Base-by-base conservation (phyloP, 2,113 vertebrate species). In the Psittacula cyanocephala region DNA sequence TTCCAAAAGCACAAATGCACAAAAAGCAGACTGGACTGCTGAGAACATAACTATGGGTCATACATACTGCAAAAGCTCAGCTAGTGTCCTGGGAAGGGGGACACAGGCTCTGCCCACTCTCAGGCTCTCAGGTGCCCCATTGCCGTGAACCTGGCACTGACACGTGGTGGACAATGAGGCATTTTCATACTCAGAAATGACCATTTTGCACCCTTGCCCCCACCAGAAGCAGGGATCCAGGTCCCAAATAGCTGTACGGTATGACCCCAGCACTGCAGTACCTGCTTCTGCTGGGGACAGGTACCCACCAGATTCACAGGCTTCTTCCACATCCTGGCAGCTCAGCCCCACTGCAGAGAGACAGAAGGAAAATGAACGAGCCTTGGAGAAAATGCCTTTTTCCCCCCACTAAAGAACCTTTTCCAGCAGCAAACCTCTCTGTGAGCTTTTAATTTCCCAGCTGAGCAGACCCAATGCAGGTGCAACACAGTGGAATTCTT, bases 101-200 rank as follows among this genome's bases (percentile, higher is more conserved):
- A 43, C 37, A 8, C 27, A 22, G 67, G 11, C 15, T 81, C 53
- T 65, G 33, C 35, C 4, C 22, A 5, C 28, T 57, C 29, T 16
- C 41, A 17, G 57, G 28, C 37, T 22, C 41, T 81, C 3, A 3
- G n/a, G 13, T 0, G 1, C 19, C 43, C 16, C 7, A 9, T 35
- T 0, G 0, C 75, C 24, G 3, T 7, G 39, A 37, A 59, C 27
- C 8, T 55, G 55, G 17, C 50, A 25, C 60, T 35, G 78, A 13
- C 4, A 19, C 37, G 7, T 1, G 2, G n/a, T 9, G 27, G 28
- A 31, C 37, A 47, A 12, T 0, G 2, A 37, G 22, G 35, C 11
- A 7, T n/a, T 88, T 22, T 27, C 44, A 18, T 68, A 20, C 4
- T 35, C 39, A 60, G 25, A 68, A 86, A 47, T 13, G 19, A 28